Percentiles rank a stretch among this genome's conserved stretches.
Conservation (phyloP, 2,113 vertebrate species). For the Eurystomus gularis region DNA sequence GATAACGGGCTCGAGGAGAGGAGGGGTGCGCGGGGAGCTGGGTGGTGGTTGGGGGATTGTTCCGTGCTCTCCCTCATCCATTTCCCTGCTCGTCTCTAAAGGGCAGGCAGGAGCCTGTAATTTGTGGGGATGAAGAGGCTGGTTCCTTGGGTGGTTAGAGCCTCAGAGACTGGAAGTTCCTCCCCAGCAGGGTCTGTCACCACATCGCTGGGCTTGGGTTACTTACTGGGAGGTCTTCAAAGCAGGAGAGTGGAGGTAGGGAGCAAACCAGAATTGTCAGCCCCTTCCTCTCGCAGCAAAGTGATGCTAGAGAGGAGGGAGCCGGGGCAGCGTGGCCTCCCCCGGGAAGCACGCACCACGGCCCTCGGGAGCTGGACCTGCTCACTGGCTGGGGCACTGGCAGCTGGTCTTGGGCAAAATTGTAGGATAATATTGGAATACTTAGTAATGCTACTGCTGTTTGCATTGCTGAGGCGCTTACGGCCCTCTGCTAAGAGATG, state of each 20-base stretch:
- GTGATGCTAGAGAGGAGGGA: neutral
- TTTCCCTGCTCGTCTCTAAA: neutral
- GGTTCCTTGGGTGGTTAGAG: conserved; percentile 35
- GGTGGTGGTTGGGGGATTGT: conserved; percentile 15
- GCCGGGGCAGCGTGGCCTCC: neutral
- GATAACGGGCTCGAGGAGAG: conserved; percentile 21
- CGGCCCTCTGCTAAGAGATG: neutral
- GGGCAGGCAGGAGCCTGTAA: conserved; percentile 73
- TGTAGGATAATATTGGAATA: neutral
- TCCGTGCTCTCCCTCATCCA: neutral
- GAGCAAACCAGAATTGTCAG: neutral
- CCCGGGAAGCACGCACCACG: neutral
- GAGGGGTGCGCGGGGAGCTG: neutral
- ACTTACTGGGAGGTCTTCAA: conserved; percentile 58
- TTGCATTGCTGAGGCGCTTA: neutral
- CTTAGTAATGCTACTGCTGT: neutral
- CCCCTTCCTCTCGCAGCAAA: neutral
- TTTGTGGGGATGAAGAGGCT: conserved; percentile 57
- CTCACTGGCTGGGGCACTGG: neutral
- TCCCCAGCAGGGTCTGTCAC: conserved; percentile 15
- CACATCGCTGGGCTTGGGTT: conserved; percentile 56
- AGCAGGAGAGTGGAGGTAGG: neutral
- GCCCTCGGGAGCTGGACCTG: neutral
- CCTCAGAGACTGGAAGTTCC: conserved; percentile 51
- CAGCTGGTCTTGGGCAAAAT: neutral